Base-by-base conservation (phyloP, 2,797 vertebrate species). In the Gallirallus australis region DNA sequence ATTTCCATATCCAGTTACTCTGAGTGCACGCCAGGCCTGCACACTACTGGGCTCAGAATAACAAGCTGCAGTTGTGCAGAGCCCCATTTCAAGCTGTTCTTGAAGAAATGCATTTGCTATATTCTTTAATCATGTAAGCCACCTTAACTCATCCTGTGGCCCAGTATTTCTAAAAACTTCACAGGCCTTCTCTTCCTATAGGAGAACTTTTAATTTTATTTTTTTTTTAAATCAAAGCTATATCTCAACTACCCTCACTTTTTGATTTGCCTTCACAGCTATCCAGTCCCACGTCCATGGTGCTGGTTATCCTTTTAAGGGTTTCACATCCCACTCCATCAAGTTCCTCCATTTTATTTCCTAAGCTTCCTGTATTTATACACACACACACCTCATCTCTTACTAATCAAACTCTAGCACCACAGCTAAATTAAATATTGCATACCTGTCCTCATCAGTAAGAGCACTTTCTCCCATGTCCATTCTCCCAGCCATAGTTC, bases 301-400 rank as follows among this genome's bases (percentile, higher is more conserved):
- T 12, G 16, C 3, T 54, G 57, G 5, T 45, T 68, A 60, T 75
- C 68, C 64, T 33, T 35, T 42, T 2, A 19, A 42, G 25, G 30
- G 56, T 82, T 95, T 93, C 88, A 64, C 60, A 94, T 87, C 61
- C 89, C 91, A 47, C 86, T 79, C 81, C 59, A 85, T 40, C 6
- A 47, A 53, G 53, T 69, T 79, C 72, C 82, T 82, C 92, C 89
- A 89, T 78, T 92, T 83, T 72, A 53, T 59, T 85, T 64, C 92
- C 89, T 25, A 75, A 77, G 84, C 90, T 92, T 89, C 86, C 89
- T 91, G 64, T 64, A 42, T 48, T 86, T 65, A 2, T 24, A 7
- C 2, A 35, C 23, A 12, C 71, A 66, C 83, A 80, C 40, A 17
- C 42, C 82, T 87, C 47, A 27, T 0, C 27, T 60, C 50, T 91